Evolutionary conservation across 2,113 vertebrate genomes (phyloP), one percentile per base, ranked within the genome.

Genomic region (Hystrix brachyura): DNA sequence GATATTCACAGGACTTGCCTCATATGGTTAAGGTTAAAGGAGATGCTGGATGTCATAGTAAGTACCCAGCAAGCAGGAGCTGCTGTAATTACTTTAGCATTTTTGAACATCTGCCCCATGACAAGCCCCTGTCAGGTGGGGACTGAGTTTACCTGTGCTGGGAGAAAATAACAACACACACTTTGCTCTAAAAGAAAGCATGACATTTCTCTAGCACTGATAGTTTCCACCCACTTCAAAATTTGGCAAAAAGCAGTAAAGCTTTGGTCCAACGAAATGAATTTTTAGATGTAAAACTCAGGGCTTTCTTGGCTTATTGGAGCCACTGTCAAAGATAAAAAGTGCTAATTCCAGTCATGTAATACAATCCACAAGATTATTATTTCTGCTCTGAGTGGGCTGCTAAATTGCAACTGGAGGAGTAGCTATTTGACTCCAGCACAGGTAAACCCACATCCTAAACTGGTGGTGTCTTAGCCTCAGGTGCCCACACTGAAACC

Each of bases 281-380:
- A 64, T 71, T 91, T 87, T 89, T 38, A 82, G 43, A 96, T 87
- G 8, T 65, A 55, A 79, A 87, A 60, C 46, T 60, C 25, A 7
- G 19, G 11, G 12, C 53, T 82, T 93, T 82, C 67, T 86, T 83
- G 69, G 21, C 55, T 83, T n/a, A 7, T 27, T 18, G 25, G 67
- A 90, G 17, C n/a, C 69, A 80, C 74, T 48, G 69, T 69, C 74
- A 59, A 71, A 94, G 92, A 74, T 51, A 69, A 67, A 65, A 97
- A 85, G 21, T 85, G 53, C 59, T 92, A 48, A 76, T 71, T 87
- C 38, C 38, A 43, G 9, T 21, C 18, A 3, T 64, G 85, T 2
- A 19, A 53, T 25, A 10, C 12, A 62, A 43, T 29, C 81, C 64
- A 8, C 9, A 2, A 71, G 15, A 81, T 72, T 83, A 14, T 79